Evolutionary conservation across 2,113 vertebrate genomes (phyloP).

Genomic region (Onychorhynchus coronatus): DNA sequence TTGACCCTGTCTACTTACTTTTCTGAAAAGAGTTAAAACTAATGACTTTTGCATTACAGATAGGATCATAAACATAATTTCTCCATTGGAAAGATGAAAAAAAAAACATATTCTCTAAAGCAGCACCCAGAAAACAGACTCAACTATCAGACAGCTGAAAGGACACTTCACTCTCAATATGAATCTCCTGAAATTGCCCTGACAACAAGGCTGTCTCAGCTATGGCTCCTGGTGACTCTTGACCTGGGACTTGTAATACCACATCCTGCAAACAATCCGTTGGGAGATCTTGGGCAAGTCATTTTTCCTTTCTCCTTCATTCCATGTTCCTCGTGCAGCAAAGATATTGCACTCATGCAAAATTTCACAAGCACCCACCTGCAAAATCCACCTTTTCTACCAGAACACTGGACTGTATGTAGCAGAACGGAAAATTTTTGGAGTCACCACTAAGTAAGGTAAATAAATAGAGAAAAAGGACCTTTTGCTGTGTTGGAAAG

Average conservation of each 20-base stretch:
- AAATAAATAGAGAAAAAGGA: neutral
- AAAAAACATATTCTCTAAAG: neutral
- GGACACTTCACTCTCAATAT: neutral
- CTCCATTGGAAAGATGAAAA: neutral
- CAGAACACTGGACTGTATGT: neutral
- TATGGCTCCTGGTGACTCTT: neutral
- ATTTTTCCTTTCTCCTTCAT: neutral
- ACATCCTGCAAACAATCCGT: neutral
- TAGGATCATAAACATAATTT: neutral
- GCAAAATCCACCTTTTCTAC: neutral
- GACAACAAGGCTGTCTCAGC: neutral
- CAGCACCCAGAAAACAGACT: neutral
- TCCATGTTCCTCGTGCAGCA: accelerated
- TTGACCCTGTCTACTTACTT: neutral
- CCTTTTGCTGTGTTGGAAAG: neutral
- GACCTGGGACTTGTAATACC: neutral
- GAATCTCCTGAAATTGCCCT: neutral
- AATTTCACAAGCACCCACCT: neutral
- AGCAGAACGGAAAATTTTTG: neutral
- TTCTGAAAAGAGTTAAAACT: neutral
- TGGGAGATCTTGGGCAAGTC: neutral
- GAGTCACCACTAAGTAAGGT: neutral
- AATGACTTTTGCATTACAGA: neutral
- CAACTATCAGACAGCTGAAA: neutral
- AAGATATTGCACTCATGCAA: neutral